Evolutionary conservation across 37 sponge, comb jelly and placozoan species (phyloP).

Genomic region (Spongilla lacustris): DNA sequence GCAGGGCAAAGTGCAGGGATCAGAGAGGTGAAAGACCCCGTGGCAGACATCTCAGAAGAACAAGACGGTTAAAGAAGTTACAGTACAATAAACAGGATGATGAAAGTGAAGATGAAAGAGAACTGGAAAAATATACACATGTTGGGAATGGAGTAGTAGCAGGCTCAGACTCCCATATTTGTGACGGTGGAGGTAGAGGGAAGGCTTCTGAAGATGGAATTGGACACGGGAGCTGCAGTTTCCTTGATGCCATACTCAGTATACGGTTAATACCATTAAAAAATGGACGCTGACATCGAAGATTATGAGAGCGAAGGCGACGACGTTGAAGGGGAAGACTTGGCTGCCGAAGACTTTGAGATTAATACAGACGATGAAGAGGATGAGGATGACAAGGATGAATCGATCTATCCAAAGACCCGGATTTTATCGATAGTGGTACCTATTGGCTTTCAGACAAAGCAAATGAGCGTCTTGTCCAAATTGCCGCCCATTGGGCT

Average conservation of each 20-base stretch:
- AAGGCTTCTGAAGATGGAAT: not conserved
- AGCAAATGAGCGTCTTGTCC: too few relatives aligned
- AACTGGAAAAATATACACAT: not conserved
- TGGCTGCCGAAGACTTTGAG: too few relatives aligned
- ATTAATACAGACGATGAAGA: too few relatives aligned
- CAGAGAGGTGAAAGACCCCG: not conserved
- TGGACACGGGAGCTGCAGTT: slow-evolving; percentile 13
- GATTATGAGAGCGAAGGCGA: too few relatives aligned
- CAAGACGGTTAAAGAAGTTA: not conserved
- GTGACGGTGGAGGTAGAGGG: slow-evolving; percentile 1
- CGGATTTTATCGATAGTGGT: too few relatives aligned
- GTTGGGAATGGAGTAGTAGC: not conserved
- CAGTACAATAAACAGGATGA: not conserved
- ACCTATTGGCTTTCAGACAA: too few relatives aligned
- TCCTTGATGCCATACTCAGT: not conserved
- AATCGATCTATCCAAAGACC: too few relatives aligned
- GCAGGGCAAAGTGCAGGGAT: not conserved
- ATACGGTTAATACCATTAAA: too few relatives aligned
- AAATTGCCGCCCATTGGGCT: too few relatives aligned
- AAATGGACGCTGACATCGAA: too few relatives aligned
- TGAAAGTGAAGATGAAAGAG: not conserved
- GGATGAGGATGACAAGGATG: too few relatives aligned
- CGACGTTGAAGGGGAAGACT: too few relatives aligned
- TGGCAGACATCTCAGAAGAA: not conserved
- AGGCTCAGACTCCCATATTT: not conserved